Base-by-base conservation (phyloP, 1,140 invertebrate species). In the Hermatobates lingyangjiaoensis region DNA sequence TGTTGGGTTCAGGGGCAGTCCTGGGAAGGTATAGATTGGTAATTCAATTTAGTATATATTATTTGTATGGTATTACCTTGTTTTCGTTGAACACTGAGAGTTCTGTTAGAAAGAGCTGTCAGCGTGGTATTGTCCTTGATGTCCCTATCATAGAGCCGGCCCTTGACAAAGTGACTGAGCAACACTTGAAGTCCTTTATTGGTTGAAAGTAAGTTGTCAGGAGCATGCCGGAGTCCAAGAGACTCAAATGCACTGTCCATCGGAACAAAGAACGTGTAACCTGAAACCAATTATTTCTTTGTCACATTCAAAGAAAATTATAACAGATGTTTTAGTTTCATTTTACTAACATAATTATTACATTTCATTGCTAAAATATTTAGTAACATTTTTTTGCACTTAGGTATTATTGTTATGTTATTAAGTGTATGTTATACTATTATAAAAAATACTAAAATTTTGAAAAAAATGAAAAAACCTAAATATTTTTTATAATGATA, bases 261-360 rank as follows among this genome's bases (percentile, higher is more conserved):
- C 2, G 75, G 75, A 46, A 76, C 74, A 58, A 77, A 77, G 58
- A 77, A 76, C 1, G 75, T 76, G 61, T 77, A 77, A 45, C 72
- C 74, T 53, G 52, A 10, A 57, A 59, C 45, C 10, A 27, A 20
- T 20, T 45, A n/a, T n/a, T n/a, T n/a, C n/a, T n/a, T n/a, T n/a
- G n/a, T n/a, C n/a, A n/a, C n/a, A n/a, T n/a, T n/a, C n/a, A n/a
- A n/a, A n/a, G n/a, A n/a, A n/a, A n/a, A n/a, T n/a, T n/a, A n/a
- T n/a, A n/a, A n/a, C n/a, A n/a, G n/a, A n/a, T n/a, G n/a, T n/a
- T n/a, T n/a, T n/a, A n/a, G n/a, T n/a, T n/a, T n/a, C n/a, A n/a
- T n/a, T n/a, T n/a, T n/a, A n/a, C n/a, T n/a, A n/a, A n/a, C n/a
- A n/a, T n/a, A n/a, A n/a, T n/a, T n/a, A n/a, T n/a, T n/a, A n/a